Evolutionary conservation across 2,797 vertebrate genomes (phyloP).

Genomic region (Bradypodion ventrale): DNA sequence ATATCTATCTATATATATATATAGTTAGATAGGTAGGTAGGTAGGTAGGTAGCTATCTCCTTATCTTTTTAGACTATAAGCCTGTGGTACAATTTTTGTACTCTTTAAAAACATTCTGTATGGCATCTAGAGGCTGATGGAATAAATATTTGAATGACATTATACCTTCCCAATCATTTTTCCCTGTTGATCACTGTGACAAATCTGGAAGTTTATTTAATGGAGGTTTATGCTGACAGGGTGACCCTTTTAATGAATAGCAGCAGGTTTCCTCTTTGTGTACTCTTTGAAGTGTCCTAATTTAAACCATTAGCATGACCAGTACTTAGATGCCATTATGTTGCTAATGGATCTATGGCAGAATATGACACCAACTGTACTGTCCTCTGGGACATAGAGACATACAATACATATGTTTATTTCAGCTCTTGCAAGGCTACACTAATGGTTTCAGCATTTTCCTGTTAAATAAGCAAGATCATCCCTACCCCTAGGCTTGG

Average conservation of each 20-base stretch:
- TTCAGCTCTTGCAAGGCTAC: constrained; percentile 76
- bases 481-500: constrained; percentile 55
- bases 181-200: constrained; percentile 14
- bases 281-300: constrained; percentile 53
- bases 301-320: constrained; percentile 76
- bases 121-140: not conserved
- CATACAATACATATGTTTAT: constrained; percentile 79
- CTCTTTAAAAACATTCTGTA: not conserved
- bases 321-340: constrained; percentile 76
- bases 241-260: constrained; percentile 46
- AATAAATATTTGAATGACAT: constrained; percentile 33
- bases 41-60: no score
- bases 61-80: not conserved
- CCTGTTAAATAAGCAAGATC: constrained; percentile 76
- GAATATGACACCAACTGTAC: constrained; percentile 79
- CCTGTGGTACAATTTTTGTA: not conserved
- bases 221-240: constrained; percentile 42
- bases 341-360: constrained; percentile 79
- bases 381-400: constrained; percentile 71
- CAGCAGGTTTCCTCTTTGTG: constrained; percentile 11
- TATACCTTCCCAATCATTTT: constrained; percentile 17
- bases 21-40: no score
- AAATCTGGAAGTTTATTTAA: not conserved
- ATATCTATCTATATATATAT: no score
- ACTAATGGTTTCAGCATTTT: constrained; percentile 82